Percentiles rank a stretch among this genome's conserved stretches.
Evolutionary conservation across 2,113 vertebrate genomes (phyloP).

Genomic region (Vireo altiloquus): DNA sequence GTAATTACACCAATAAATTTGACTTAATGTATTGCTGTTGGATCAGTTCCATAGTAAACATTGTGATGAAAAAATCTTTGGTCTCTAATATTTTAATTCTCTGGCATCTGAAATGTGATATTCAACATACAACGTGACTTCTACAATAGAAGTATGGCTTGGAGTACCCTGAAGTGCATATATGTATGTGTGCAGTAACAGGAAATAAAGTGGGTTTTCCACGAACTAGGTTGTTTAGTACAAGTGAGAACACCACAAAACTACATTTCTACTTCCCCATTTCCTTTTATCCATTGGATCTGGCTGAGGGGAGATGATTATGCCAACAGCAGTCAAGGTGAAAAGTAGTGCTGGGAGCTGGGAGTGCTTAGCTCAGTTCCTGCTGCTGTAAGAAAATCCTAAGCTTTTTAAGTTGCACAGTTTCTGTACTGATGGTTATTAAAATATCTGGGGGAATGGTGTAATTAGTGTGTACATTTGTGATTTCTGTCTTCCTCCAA

Average conservation of each 20-base stretch:
- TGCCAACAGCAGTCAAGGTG: neutral
- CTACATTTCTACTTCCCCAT: neutral
- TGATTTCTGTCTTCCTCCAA: neutral
- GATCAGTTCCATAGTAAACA: neutral
- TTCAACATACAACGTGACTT: neutral
- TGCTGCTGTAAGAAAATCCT: neutral
- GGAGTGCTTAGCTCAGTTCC: neutral
- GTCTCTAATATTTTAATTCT: neutral
- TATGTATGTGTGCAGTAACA: neutral
- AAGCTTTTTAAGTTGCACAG: neutral
- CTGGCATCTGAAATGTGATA: neutral
- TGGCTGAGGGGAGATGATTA: neutral
- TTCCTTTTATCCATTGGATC: neutral
- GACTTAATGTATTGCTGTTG: neutral
- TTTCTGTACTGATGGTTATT: neutral
- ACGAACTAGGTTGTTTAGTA: neutral
- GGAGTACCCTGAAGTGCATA: neutral
- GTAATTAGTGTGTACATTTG: neutral
- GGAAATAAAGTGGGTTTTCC: neutral
- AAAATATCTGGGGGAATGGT: neutral
- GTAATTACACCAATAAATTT: neutral
- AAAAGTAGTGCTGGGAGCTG: neutral
- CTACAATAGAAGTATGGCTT: neutral
- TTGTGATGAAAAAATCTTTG: neutral
- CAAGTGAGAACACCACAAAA: neutral